Conservation (phyloP, 2,113 vertebrate genomes). For the Menura novaehollandiae region DNA sequence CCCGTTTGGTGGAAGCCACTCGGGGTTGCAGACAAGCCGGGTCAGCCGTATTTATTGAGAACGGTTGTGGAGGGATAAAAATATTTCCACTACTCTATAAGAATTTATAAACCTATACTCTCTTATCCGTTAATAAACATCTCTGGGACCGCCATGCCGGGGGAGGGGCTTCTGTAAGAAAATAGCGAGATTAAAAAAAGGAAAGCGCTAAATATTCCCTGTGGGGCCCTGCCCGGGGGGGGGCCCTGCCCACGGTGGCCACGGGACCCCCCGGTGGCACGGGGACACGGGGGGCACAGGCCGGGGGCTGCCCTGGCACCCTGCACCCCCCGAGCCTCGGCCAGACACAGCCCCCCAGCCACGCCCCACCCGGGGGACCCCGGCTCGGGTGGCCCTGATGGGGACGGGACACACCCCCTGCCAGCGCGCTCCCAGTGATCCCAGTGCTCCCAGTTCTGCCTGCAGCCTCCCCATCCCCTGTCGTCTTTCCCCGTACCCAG, state of each 20-base stretch:
- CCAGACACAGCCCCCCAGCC: accelerated
- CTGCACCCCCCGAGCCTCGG: accelerated
- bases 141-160: not conserved
- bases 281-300: accelerated
- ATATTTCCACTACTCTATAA: slow-evolving; percentile 57
- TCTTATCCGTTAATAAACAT: slow-evolving; percentile 12
- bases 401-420: accelerated
- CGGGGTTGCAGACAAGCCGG: not conserved
- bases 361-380: accelerated
- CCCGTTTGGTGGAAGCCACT: accelerated
- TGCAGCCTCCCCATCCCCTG: not conserved
- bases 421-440: not conserved
- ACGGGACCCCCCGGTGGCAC: not conserved
- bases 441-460: not conserved
- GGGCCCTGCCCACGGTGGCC: accelerated
- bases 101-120: slow-evolving; percentile 59
- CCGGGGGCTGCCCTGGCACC: not conserved
- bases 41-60: slow-evolving; percentile 58
- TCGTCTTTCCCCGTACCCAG: accelerated
- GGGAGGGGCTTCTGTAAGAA: slow-evolving; percentile 46
- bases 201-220: not conserved
- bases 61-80: slow-evolving; percentile 57
- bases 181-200: slow-evolving; percentile 59
- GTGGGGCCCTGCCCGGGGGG: not conserved
- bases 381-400: accelerated